Evolutionary conservation across 1,140 invertebrate species (phyloP).

Genomic region (Drosophila biarmipes): DNA sequence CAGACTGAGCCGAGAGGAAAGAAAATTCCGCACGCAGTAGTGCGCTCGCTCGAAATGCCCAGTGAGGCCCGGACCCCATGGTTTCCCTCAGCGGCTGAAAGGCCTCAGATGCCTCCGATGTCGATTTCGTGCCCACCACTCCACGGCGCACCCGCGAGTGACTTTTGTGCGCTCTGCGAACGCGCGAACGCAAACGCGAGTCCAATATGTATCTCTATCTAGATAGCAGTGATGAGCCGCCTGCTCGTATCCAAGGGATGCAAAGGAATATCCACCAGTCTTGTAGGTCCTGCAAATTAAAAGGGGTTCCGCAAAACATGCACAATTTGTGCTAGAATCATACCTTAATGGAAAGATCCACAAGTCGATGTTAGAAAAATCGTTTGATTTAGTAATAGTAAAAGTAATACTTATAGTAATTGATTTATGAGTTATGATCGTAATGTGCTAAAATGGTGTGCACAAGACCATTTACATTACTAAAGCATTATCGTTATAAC

Average conservation of each 20-base stretch:
- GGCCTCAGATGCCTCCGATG: constrained; percentile 28
- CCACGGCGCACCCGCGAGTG: constrained; percentile 78
- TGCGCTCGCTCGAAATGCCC: constrained; percentile 56
- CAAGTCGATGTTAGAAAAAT: no score
- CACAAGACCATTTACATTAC: no score
- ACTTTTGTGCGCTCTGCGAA: constrained; percentile 64
- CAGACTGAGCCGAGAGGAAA: constrained; percentile 69
- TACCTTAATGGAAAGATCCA: no score
- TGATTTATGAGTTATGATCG: no score
- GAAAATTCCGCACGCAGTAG: constrained; percentile 80
- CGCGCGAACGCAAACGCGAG: constrained; percentile 45
- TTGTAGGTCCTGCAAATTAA: background rate
- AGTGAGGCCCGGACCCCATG: constrained; percentile 44
- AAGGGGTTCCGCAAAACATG: background rate
- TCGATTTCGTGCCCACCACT: constrained; percentile 43
- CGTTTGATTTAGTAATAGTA: no score
- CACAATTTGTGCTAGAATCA: no score
- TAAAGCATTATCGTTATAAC: no score
- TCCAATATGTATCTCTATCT: constrained; percentile 77
- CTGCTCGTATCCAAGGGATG: constrained; percentile 2
- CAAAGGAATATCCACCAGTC: constrained; percentile 4
- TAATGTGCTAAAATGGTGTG: no score
- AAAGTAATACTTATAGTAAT: no score
- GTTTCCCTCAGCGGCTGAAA: constrained; percentile 17
- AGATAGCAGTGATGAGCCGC: constrained; percentile 72